Evolutionary conservation across 2,113 vertebrate species (phyloP).

Genomic region (Bambusicola thoracicus): DNA sequence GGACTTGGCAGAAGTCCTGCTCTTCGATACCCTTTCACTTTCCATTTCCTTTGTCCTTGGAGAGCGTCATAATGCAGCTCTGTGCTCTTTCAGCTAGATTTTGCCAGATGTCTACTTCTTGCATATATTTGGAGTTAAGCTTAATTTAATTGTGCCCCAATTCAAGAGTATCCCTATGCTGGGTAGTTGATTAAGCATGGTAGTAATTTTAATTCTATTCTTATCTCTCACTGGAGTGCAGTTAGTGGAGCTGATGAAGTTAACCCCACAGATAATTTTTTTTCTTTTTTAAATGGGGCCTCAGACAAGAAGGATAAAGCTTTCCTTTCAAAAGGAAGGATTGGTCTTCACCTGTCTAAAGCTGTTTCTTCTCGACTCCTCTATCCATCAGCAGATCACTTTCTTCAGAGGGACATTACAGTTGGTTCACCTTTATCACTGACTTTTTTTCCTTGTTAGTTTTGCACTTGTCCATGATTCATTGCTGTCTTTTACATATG

Average conservation of each 20-base stretch:
- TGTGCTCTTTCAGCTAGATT: slow-evolving; percentile 34
- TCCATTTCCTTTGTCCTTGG: slow-evolving; percentile 43
- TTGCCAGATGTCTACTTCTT: slow-evolving; percentile 59
- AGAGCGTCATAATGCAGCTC: slow-evolving; percentile 29
- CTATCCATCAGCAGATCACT: background rate
- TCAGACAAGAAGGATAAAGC: background rate
- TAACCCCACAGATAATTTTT: slow-evolving; percentile 49
- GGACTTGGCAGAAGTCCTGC: slow-evolving; percentile 12
- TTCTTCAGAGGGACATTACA: background rate
- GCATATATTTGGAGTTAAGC: slow-evolving; percentile 56
- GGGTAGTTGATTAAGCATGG: slow-evolving; percentile 66
- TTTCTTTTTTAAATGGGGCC: background rate
- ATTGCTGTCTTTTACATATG: background rate
- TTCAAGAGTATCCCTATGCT: slow-evolving; percentile 62
- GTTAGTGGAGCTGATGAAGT: slow-evolving; percentile 50
- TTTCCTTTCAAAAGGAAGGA: background rate
- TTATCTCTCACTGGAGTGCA: slow-evolving; percentile 60
- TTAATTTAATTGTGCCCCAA: slow-evolving; percentile 63
- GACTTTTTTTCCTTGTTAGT: background rate
- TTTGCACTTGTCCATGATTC: background rate
- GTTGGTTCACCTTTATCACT: background rate
- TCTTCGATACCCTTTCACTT: background rate
- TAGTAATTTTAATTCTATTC: slow-evolving; percentile 69
- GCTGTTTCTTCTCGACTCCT: background rate
- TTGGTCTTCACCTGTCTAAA: background rate